Evolutionary conservation across 2,113 vertebrate species (phyloP).

Genomic region (Puntigrus tetrazona): DNA sequence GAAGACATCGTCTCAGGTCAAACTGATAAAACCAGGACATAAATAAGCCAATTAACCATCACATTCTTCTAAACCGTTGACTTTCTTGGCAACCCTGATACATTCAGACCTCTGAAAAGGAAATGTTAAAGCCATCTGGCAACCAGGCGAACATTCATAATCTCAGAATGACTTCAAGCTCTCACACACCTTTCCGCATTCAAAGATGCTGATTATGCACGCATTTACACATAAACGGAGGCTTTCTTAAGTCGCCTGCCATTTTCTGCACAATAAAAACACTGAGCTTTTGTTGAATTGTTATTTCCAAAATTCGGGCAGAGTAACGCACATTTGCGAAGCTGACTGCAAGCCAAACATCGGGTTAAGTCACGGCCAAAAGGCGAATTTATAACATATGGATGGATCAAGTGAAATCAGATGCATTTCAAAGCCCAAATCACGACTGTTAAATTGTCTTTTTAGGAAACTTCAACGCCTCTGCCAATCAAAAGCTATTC

Average conservation of each 20-base stretch:
- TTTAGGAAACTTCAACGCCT: not conserved
- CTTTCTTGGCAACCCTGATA: not conserved
- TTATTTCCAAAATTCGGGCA: not conserved
- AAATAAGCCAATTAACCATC: not conserved
- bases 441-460: not conserved
- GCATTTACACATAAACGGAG: not conserved
- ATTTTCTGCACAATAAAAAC: constrained; percentile 8
- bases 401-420: constrained; percentile 6
- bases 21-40: not conserved
- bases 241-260: not conserved
- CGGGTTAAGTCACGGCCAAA: constrained; percentile 4
- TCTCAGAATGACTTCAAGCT: constrained; percentile 9
- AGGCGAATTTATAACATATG: constrained; percentile 20
- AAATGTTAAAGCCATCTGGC: constrained; percentile 38
- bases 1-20: not conserved
- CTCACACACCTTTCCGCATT: not conserved
- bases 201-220: not conserved
- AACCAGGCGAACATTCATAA: constrained; percentile 33
- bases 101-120: not conserved
- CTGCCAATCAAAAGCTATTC: constrained; percentile 8
- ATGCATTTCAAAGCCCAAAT: not conserved
- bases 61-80: not conserved
- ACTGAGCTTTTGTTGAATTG: constrained; percentile 9
- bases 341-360: not conserved
- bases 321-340: not conserved